Percentiles rank a stretch among this genome's conserved stretches.
Evolutionary conservation across 2,888 invertebrate genomes (phyloP).

Genomic region (Cordilura impudica): DNA sequence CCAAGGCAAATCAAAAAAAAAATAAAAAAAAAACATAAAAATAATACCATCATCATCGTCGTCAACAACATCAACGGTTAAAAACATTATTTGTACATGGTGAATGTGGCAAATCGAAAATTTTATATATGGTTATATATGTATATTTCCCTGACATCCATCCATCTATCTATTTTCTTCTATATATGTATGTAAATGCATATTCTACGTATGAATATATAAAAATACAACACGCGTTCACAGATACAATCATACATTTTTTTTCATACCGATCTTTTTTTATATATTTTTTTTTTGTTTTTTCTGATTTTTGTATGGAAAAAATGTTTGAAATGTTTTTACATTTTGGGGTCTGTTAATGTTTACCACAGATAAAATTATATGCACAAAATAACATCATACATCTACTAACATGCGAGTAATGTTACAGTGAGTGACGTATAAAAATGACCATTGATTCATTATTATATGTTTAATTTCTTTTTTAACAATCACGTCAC

Average conservation of each 20-base stretch:
- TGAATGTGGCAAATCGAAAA: slow-evolving; percentile 32
- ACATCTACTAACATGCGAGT: not conserved
- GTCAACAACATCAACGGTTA: slow-evolving; percentile 36
- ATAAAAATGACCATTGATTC: not conserved
- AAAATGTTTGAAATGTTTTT: slow-evolving; percentile 40
- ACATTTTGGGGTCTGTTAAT: slow-evolving; percentile 38
- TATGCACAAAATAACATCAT: not conserved
- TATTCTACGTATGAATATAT: not conserved
- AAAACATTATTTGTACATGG: slow-evolving; percentile 24
- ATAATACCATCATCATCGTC: slow-evolving; percentile 29
- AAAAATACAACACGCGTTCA: not conserved
- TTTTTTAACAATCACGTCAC: no score
- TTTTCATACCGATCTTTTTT: not conserved
- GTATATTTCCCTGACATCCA: slow-evolving; percentile 51
- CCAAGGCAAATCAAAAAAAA: not conserved
- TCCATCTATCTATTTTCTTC: slow-evolving; percentile 30
- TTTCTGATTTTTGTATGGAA: not conserved
- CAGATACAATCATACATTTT: not conserved
- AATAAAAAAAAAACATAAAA: slow-evolving; percentile 5
- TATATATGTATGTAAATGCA: not conserved
- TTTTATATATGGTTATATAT: not conserved
- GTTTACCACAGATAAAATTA: slow-evolving; percentile 23
- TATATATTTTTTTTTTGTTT: not conserved
- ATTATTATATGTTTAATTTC: no score
- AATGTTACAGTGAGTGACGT: not conserved